A percentile compares a stretch with the other conserved stretches of the same genome.
phyloP scores from a whole-genome alignment of 2,113 vertebrate genomes.

The Ctenodactylus gundi region DNA sequence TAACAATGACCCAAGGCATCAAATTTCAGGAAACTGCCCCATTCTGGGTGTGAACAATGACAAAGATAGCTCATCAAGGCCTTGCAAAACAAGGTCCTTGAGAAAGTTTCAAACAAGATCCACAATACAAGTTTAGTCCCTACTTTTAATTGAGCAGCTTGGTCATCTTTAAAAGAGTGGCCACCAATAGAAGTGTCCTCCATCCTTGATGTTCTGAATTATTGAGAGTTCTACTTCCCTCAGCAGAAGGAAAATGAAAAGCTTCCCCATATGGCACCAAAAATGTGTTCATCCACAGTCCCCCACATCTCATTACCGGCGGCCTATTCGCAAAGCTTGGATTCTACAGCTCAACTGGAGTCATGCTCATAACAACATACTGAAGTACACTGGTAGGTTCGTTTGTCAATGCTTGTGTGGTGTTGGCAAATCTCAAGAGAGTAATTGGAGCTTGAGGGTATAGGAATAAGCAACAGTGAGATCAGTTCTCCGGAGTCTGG shows the following conservation, averaged over 20 bases:
- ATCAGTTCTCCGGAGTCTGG: neutral
- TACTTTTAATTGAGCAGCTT: neutral
- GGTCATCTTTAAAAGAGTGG: conserved; percentile 1
- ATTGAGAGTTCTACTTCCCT: neutral
- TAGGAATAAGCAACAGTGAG: neutral
- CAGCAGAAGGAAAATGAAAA: neutral
- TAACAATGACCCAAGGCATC: neutral
- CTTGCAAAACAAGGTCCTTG: neutral
- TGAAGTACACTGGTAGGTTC: neutral
- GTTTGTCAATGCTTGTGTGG: neutral
- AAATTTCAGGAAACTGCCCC: neutral
- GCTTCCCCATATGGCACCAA: neutral
- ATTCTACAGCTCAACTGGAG: neutral
- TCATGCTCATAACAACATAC: neutral
- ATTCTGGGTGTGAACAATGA: neutral
- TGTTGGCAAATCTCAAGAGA: neutral
- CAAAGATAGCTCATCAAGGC: neutral
- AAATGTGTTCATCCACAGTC: neutral
- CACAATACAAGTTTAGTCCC: neutral
- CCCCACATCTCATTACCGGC: neutral
- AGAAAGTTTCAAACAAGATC: neutral
- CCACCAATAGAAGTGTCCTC: neutral
- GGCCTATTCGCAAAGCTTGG: neutral
- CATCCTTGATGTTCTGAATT: neutral
- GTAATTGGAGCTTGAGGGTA: neutral